Base-by-base conservation (phyloP, 2,888 invertebrate species). In the Allophyes oxyacanthae region DNA sequence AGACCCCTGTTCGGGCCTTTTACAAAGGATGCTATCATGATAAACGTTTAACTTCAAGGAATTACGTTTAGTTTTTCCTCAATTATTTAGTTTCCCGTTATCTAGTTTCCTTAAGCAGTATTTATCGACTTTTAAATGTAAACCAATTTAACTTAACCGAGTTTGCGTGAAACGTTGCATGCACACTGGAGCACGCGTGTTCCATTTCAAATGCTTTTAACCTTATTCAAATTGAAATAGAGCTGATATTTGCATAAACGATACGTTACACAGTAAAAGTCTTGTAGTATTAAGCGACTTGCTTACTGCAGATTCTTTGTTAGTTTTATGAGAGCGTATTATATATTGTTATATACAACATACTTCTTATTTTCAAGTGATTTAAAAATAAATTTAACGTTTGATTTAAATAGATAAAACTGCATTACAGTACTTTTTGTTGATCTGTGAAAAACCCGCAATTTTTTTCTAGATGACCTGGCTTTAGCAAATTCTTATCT, bases 121-220 rank as follows among this genome's bases (percentile, higher is more conserved):
- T 67, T 75, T 75, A 75, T 75, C 63, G 72, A 75, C 57, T 72
- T 75, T 74, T 67, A 76, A 76, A 74, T 72, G 67, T 72, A 72
- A 76, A 72, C 74, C 67, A 76, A 76, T 76, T 76, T 76, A 76
- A 74, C 58, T 72, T 69, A 57, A 72, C 67, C 56, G 14, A 64
- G 61, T 67, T 74, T 57, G 68, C 72, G 69, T 74, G 66, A 50
- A 58, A 38, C 55, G 48, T 43, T 45, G 54, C 70, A 72, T 75
- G 75, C 72, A 50, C 41, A 38, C 37, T 36, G 48, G 43, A 58
- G 56, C 72, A 72, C 62, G 70, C 63, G 58, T 56, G 62, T 50
- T 41, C 56, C 33, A 20, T 52, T 40, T 43, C 49, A 61, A 66
- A 57, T 56, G 51, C 52, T 65, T 63, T 65, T 11, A 61, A 60